Base-by-base conservation (phyloP, 2,888 invertebrate species). In the Polietes domitor region DNA sequence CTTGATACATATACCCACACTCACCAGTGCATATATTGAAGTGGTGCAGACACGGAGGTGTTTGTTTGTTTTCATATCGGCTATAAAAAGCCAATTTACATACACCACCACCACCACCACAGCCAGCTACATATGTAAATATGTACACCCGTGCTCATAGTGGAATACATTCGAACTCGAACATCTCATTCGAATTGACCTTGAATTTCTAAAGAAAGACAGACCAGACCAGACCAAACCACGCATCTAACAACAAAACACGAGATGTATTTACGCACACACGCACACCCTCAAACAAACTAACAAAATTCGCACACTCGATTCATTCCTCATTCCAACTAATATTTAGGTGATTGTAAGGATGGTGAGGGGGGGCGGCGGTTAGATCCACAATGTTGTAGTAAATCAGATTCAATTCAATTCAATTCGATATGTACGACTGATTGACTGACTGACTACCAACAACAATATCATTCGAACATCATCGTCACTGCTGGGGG, bases 41-140 rank as follows among this genome's bases (percentile, higher is more conserved):
- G 15, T 43, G 24, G n/a, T 43, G 68, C 43, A 7, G 9, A 58
- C 63, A 37, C 32, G 63, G 12, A 24, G 26, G 15, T 58, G 26
- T 58, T 58, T 68, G 43, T 68, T 68, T 68, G 68, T 68, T 68
- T 68, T 68, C 41, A 43, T 68, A 43, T 68, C 10, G 12, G 24
- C 24, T 19, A 43, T 7, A 65, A 37, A 21, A 17, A 41, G 7
- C 3, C 19, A 68, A 68, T 68, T 68, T 68, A 43, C 68, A 43
- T 68, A 37, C 37, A 65, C 19, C n/a, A n/a, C n/a, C n/a, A n/a
- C n/a, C n/a, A n/a, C n/a, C n/a, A 61, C 26, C 28, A 37, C 41
- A 41, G n/a, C 37, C 68, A 41, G n/a, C 37, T 43, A 24, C 68
- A 58, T 21, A 58, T 58, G 12, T 15, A 58, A 15, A 26, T 58